A percentile compares a stretch with the other conserved stretches of the same genome.
These are phyloP conservation scores for Sphaerophoria taeniata DNA, from an alignment of 2,888 invertebrate species.

Conservation along the genomic window DNA sequence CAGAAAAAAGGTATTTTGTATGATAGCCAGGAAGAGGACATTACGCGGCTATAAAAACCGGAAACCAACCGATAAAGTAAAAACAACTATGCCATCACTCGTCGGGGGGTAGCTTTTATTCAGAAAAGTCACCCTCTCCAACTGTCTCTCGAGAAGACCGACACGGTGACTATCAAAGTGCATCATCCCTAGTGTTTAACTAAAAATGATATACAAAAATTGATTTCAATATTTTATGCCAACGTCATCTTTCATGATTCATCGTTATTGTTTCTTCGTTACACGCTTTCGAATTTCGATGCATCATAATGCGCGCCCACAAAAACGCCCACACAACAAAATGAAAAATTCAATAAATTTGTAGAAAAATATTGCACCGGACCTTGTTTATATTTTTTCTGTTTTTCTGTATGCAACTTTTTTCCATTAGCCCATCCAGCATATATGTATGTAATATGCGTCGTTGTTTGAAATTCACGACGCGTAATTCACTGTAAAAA, in stretches of 20 bases:
- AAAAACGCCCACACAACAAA: constrained; percentile 9
- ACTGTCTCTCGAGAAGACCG: no score
- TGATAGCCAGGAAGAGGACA: constrained; percentile 59
- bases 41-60: constrained; percentile 72
- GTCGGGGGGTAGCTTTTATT: constrained; percentile 38
- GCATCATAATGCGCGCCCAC: not conserved
- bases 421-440: not conserved
- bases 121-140: not conserved
- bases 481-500: constrained; percentile 45
- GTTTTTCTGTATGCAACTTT: not conserved
- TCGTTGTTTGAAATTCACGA: constrained; percentile 58
- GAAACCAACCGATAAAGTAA: constrained; percentile 72
- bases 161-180: constrained; percentile 7
- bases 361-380: no score
- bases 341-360: constrained; percentile 31
- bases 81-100: constrained; percentile 55
- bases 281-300: not conserved
- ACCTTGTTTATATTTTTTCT: constrained; percentile 12
- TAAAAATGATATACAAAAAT: constrained; percentile 64
- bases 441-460: constrained; percentile 36
- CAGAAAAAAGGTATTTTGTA: not conserved
- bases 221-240: constrained; percentile 55
- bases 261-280: constrained; percentile 20
- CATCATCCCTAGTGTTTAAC: constrained; percentile 58
- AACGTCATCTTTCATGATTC: constrained; percentile 68